Base-by-base conservation (phyloP, 2,113 vertebrate genomes). In the Spea multiplicata region DNA sequence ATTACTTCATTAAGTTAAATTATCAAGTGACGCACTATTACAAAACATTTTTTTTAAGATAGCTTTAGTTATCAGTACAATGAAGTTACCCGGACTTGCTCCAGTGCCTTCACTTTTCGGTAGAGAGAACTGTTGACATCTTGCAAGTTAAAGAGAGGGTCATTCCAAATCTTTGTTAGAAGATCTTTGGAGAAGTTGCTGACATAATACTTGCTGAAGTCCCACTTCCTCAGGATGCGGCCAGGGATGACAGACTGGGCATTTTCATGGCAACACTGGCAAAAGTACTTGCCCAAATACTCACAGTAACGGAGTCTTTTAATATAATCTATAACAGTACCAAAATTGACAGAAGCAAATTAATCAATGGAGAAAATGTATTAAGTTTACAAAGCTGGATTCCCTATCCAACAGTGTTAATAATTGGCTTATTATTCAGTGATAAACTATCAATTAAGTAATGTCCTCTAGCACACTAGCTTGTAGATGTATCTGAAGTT, bases 151-250 rank as follows among this genome's bases (percentile, higher is more conserved):
- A 98, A 99, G 76, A 99, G 94, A 0, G 97, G 97, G 73, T 99
- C 97, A 0, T 93, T 95, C 78, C 96, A 93, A 53, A 99, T 99
- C 91, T 99, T 99, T 83, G 89, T 87, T 67, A 99, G 91, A 85
- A 99, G 88, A 78, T 99, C 97, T 75, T 96, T 93, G 82, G 97
- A 94, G 84, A 99, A 99, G 84, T 99, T 99, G 93, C 97, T 99
- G 86, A 99, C 90, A 0, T 89, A 95, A 85, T 98, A 98, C 78
- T 96, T 99, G 91, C 96, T 91, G 87, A 98, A 99, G 89, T 99
- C 97, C 97, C 97, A 99, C 87, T 97, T 97, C 78, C 93, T 91
- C 66, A 99, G 88, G 62, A 99, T 91, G 44, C 95, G 93, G 81
- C 95, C 93, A 4, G 97, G 97, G 81, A 99, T 94, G 80, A 94